phyloP scores from a whole-genome alignment of 64 coral and sea anemone genomes.

The Porites lutea region DNA sequence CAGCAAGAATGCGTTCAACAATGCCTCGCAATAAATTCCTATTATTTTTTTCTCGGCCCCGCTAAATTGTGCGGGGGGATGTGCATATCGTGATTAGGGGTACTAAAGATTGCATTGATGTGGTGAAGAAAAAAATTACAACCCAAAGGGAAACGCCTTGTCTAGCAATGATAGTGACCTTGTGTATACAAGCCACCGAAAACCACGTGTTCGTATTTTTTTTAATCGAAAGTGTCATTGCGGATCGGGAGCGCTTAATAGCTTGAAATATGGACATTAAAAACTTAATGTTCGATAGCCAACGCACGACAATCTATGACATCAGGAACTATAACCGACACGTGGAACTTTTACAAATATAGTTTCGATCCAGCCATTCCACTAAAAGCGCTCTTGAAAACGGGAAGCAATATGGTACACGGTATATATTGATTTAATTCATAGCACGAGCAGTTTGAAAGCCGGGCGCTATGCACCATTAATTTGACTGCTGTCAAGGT shows the following conservation, averaged over 20 bases:
- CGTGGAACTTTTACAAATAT: neutral
- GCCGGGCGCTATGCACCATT: neutral
- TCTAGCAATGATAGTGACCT: neutral
- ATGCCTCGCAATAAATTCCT: neutral
- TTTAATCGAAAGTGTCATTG: neutral
- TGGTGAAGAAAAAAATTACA: neutral
- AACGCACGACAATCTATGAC: neutral
- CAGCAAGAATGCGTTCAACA: neutral
- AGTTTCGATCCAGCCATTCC: neutral
- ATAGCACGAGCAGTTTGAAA: too few relatives aligned
- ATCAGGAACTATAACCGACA: conserved; percentile 2
- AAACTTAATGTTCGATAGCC: neutral
- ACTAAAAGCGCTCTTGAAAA: conserved; percentile 6
- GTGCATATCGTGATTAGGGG: neutral
- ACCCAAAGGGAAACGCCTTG: neutral
- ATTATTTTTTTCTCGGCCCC: neutral
- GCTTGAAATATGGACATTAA: neutral
- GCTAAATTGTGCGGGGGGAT: neutral
- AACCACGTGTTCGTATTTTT: neutral
- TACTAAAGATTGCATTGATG: neutral
- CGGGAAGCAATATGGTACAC: neutral
- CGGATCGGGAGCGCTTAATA: conserved; percentile 15
- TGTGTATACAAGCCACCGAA: neutral
- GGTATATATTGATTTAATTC: neutral
- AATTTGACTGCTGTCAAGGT: neutral